These are phyloP conservation scores for Malurus splendens DNA, from an alignment of 2,797 vertebrate species.

Conservation along the genomic window DNA sequence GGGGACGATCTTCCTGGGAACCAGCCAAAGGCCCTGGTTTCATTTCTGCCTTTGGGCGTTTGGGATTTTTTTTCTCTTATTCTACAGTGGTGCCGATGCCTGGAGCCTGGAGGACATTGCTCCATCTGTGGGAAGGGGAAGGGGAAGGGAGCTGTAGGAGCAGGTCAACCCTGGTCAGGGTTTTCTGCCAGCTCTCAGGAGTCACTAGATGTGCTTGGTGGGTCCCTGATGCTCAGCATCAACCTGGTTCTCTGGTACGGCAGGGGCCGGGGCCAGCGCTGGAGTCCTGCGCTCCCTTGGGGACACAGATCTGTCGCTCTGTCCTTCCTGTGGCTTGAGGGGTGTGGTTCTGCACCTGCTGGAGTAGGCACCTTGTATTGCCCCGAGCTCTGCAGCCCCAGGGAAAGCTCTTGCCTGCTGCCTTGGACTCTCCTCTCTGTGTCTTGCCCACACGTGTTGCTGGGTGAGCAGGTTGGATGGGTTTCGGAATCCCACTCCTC, in stretches of 20 bases:
- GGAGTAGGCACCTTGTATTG: neutral
- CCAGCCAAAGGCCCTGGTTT: neutral
- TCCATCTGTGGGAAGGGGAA: neutral
- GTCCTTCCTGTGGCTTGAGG: neutral
- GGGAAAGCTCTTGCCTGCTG: neutral
- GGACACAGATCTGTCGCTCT: neutral
- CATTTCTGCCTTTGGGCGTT: neutral
- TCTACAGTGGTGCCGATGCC: accelerated
- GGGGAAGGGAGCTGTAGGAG: neutral
- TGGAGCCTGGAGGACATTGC: neutral
- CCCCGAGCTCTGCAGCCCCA: neutral
- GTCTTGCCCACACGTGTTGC: neutral
- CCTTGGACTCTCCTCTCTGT: neutral
- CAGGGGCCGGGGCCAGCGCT: neutral
- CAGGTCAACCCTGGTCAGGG: neutral
- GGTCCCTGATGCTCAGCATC: neutral
- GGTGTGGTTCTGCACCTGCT: accelerated
- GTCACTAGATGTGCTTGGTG: accelerated
- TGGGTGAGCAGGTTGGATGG: neutral
- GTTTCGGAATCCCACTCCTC: neutral
- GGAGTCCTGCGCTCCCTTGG: neutral
- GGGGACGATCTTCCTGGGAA: neutral
- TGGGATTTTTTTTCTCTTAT: neutral
- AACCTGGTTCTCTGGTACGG: accelerated
- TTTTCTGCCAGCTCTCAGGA: neutral